A percentile compares a stretch with the other conserved stretches of the same genome.
These are phyloP conservation scores for Antechinus stuartii DNA, from an alignment of 2,113 vertebrate species.

Conservation along the genomic window DNA sequence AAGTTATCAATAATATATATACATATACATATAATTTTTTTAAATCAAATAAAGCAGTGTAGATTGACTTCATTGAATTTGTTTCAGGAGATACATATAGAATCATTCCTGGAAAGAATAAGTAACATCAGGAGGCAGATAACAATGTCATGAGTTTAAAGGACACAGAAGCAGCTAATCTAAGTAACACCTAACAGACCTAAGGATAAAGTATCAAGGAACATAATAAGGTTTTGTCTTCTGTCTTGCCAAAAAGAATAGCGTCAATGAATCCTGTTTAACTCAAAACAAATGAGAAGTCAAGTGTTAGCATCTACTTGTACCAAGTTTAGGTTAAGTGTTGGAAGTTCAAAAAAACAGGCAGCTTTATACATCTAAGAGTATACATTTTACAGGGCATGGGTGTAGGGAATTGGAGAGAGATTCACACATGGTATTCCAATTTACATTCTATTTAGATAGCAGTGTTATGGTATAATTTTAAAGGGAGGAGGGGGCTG, in stretches of 20 bases:
- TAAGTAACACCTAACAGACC: not conserved
- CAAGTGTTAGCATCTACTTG: not conserved
- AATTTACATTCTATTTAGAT: not conserved
- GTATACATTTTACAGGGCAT: not conserved
- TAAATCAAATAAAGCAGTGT: not conserved
- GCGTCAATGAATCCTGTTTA: not conserved
- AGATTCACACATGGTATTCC: not conserved
- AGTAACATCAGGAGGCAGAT: not conserved
- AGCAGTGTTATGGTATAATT: not conserved
- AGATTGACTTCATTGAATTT: not conserved
- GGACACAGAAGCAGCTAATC: not conserved
- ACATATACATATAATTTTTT: not conserved
- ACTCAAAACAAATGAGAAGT: not conserved
- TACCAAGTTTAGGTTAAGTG: not conserved
- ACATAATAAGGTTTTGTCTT: not conserved
- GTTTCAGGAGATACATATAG: not conserved
- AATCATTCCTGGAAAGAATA: not conserved
- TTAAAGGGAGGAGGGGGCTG: not conserved
- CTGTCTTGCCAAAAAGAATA: not conserved
- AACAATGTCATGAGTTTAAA: not conserved
- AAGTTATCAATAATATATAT: not conserved
- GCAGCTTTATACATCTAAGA: not conserved
- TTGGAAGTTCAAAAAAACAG: not conserved
- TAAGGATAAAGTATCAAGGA: not conserved
- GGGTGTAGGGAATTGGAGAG: not conserved